Evolutionary conservation across 2,888 invertebrate species (phyloP).

Genomic region (Rhorus exstirpatorius): DNA sequence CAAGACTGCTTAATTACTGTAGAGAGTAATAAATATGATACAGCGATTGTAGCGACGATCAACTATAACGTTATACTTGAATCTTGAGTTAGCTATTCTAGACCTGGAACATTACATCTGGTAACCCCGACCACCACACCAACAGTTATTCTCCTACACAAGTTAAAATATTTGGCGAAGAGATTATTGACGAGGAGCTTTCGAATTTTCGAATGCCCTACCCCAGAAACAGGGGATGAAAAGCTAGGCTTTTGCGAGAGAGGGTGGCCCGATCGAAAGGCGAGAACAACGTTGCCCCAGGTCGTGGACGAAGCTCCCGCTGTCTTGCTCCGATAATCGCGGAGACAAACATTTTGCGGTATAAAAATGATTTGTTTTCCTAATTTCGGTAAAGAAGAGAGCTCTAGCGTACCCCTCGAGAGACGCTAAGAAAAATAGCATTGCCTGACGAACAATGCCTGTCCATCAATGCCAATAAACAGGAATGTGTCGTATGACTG

Average conservation of each 20-base stretch:
- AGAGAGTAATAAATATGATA: no score
- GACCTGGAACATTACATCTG: background rate
- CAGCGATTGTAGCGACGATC: no score
- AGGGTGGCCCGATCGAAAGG: slow-evolving; percentile 5
- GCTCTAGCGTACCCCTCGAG: background rate
- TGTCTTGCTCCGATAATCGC: background rate
- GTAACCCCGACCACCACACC: background rate
- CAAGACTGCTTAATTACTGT: no score
- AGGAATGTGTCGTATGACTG: background rate
- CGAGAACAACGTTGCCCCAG: slow-evolving; percentile 51
- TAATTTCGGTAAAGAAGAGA: background rate
- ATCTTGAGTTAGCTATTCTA: no score
- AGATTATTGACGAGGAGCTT: background rate
- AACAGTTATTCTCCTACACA: background rate
- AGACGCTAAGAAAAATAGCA: background rate
- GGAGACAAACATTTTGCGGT: background rate
- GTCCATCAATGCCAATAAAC: no score
- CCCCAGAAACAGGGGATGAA: background rate
- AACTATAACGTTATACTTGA: no score
- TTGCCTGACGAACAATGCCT: background rate
- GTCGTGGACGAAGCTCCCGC: slow-evolving; percentile 21
- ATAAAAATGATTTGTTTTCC: background rate
- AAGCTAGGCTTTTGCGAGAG: slow-evolving; percentile 9
- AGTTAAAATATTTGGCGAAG: background rate
- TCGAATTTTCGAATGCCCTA: background rate